Evolutionary conservation across 2,113 vertebrate genomes (phyloP).

Genomic region (Seriola aureovittata): DNA sequence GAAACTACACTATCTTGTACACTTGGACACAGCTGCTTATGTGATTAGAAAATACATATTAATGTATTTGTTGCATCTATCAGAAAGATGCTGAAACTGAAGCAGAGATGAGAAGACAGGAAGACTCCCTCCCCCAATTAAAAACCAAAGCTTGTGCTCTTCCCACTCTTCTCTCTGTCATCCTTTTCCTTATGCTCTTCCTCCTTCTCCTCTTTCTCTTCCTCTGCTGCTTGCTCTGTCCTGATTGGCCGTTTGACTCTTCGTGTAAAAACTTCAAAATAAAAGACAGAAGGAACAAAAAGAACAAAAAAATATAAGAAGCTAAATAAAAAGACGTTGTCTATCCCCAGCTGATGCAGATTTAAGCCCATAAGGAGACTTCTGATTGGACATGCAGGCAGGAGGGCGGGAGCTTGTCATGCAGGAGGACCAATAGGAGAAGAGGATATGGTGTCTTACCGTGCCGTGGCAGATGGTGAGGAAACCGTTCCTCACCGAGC

Average conservation of each 20-base stretch:
- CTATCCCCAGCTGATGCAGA: neutral
- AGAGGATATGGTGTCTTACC: conserved; percentile 81
- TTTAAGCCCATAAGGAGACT: conserved; percentile 4
- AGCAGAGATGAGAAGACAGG: neutral
- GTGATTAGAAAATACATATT: no score
- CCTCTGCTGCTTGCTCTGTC: conserved; percentile 58
- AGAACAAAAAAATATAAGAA: conserved; percentile 21
- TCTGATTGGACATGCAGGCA: conserved; percentile 45
- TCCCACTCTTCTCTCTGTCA: conserved; percentile 62
- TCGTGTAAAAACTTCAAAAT: conserved; percentile 65
- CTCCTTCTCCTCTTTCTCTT: conserved; percentile 63
- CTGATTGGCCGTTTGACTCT: conserved; percentile 68
- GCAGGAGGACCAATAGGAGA: conserved; percentile 45
- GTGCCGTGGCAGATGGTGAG: conserved; percentile 96
- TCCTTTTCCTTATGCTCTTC: conserved; percentile 71
- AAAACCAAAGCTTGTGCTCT: neutral
- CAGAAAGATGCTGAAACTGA: neutral
- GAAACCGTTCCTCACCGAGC: conserved; percentile 93
- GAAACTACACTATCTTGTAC: no score
- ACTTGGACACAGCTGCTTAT: no score
- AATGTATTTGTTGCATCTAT: no score
- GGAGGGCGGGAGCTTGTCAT: conserved; percentile 36
- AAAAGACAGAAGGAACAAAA: conserved; percentile 48
- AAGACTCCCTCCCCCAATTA: neutral
- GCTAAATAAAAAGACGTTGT: conserved; percentile 10